A percentile compares a stretch with the other conserved stretches of the same genome.
phyloP scores from a whole-genome alignment of 2,797 vertebrate species.

The Brachymystax lenok region DNA sequence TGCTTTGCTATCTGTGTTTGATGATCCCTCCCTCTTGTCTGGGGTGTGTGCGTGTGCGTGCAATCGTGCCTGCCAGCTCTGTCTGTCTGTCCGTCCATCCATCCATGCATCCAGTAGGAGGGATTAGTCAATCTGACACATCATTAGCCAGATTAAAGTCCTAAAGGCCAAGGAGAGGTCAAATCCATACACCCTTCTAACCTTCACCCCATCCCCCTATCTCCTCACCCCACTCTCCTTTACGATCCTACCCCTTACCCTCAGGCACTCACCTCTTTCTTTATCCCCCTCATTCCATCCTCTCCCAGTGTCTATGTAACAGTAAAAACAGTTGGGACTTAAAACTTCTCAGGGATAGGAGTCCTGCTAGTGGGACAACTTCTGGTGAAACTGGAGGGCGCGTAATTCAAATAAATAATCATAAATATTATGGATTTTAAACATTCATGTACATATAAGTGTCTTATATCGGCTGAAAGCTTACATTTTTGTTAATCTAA shows the following conservation, averaged over 20 bases:
- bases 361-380: too few species aligned
- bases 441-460: too few species aligned
- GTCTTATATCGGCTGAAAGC: too few species aligned
- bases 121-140: slow-evolving; percentile 29
- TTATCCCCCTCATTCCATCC: not conserved
- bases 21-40: not conserved
- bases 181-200: not conserved
- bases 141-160: slow-evolving; percentile 29
- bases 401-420: too few species aligned
- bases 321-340: not conserved
- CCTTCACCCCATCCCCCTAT: not conserved
- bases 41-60: not conserved
- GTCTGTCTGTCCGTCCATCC: not conserved
- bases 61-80: not conserved
- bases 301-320: not conserved
- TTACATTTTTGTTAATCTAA: too few species aligned
- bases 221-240: not conserved
- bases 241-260: not conserved
- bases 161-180: slow-evolving; percentile 41
- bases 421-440: too few species aligned
- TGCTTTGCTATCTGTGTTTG: not conserved
- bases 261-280: not conserved
- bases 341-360: not conserved
- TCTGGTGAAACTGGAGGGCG: too few species aligned
- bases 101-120: not conserved